Evolutionary conservation across 2,888 invertebrate species (phyloP).

Genomic region (Caenorhabditis sp.): DNA sequence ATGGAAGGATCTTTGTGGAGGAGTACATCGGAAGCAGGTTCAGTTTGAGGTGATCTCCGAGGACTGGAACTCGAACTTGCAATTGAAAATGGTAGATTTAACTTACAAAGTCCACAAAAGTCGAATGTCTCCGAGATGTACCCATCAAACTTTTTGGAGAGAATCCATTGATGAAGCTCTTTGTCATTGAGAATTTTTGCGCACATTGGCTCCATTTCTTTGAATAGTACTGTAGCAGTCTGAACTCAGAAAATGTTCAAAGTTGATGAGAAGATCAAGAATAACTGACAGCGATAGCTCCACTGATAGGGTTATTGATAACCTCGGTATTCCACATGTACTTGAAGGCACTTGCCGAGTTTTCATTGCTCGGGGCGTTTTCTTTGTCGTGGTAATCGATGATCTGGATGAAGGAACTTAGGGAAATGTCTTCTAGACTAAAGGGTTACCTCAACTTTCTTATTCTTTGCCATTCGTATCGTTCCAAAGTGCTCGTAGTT

Average conservation of each 20-base stretch:
- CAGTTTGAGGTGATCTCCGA: constrained; percentile 49
- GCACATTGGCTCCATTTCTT: constrained; percentile 42
- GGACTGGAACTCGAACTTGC: constrained; percentile 14
- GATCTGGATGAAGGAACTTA: not conserved
- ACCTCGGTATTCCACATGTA: constrained; percentile 46
- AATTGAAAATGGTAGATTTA: not conserved
- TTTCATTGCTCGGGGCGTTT: constrained; percentile 17
- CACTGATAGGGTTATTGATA: constrained; percentile 37
- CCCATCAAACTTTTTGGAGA: constrained; percentile 42
- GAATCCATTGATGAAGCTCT: constrained; percentile 43
- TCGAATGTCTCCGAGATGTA: constrained; percentile 50
- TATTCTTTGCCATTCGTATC: constrained; percentile 50
- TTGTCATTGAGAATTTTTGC: constrained; percentile 42
- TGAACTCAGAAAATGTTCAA: constrained; percentile 1
- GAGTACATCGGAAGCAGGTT: constrained; percentile 52
- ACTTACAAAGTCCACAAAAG: constrained; percentile 47
- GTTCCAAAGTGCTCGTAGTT: constrained; percentile 42
- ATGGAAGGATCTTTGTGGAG: constrained; percentile 27
- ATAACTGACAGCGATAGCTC: constrained; percentile 26
- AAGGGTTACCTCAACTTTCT: constrained; percentile 46
- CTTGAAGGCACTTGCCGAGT: constrained; percentile 48
- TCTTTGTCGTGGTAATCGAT: constrained; percentile 34
- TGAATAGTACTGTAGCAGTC: constrained; percentile 32
- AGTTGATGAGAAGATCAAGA: not conserved
- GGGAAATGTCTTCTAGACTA: not conserved